A percentile compares a stretch with the other conserved stretches of the same genome.
These are phyloP conservation scores for Diprion similis DNA, from an alignment of 1,140 invertebrate species.

Conservation along the genomic window DNA sequence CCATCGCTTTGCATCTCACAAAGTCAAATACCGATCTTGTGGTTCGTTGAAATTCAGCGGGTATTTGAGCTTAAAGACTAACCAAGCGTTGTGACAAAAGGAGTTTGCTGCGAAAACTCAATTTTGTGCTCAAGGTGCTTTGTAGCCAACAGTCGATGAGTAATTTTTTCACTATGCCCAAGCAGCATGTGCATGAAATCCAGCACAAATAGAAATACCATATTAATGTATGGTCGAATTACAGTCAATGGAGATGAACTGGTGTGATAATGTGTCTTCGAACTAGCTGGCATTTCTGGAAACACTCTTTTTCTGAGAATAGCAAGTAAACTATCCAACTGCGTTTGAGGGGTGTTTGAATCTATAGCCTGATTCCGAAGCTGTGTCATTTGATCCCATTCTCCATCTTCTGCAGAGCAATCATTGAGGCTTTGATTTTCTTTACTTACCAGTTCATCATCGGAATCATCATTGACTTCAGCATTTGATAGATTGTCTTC, in stretches of 20 bases:
- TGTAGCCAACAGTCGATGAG: constrained; percentile 2
- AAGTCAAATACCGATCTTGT: constrained; percentile 24
- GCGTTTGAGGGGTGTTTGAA: neutral
- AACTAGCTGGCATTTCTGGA: neutral
- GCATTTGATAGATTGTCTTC: too few relatives aligned
- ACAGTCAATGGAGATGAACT: constrained; percentile 17
- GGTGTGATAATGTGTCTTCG: too few relatives aligned
- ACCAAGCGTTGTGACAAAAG: neutral
- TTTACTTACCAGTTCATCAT: neutral
- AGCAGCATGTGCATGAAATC: constrained; percentile 27
- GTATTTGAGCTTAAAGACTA: constrained; percentile 22
- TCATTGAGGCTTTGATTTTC: neutral
- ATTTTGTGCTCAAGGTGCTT: too few relatives aligned
- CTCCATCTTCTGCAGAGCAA: neutral
- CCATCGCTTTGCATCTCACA: constrained; percentile 30
- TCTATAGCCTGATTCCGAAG: neutral
- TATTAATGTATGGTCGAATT: constrained; percentile 16
- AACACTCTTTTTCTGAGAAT: constrained; percentile 11
- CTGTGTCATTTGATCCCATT: neutral
- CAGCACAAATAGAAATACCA: constrained; percentile 14
- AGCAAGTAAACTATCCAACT: neutral
- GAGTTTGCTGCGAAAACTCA: constrained; percentile 8
- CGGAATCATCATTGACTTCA: too few relatives aligned
- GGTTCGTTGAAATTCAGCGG: constrained; percentile 35
- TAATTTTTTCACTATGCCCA: neutral